These are phyloP conservation scores for Ophion obscuratus DNA, from an alignment of 2,888 invertebrate species.

Conservation along the genomic window DNA sequence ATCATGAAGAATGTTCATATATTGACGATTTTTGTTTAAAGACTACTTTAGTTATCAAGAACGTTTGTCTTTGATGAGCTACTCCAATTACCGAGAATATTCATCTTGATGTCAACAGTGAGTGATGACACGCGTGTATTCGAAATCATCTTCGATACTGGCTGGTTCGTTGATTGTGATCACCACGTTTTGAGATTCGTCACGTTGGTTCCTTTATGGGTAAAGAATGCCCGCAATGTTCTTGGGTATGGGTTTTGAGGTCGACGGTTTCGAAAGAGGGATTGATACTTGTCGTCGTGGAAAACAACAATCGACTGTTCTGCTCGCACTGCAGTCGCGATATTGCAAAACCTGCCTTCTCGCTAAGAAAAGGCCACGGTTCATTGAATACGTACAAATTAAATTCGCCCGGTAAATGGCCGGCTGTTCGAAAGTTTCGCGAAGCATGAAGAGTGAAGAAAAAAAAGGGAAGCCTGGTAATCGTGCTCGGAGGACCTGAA, in stretches of 20 bases:
- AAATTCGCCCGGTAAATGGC: conserved; percentile 8
- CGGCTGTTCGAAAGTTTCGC: not conserved
- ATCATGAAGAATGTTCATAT: too few relatives aligned
- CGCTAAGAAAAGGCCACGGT: not conserved
- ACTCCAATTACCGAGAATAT: too few relatives aligned
- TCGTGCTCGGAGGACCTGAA: conserved; percentile 17
- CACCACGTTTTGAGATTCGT: too few relatives aligned
- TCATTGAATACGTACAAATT: conserved; percentile 14
- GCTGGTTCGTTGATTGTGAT: too few relatives aligned
- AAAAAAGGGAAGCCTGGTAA: conserved; percentile 25
- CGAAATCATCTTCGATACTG: too few relatives aligned
- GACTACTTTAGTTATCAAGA: too few relatives aligned
- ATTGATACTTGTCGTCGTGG: not conserved
- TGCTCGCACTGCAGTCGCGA: not conserved
- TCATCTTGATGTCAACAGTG: too few relatives aligned
- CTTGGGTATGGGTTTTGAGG: not conserved
- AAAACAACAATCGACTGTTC: not conserved
- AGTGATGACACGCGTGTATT: too few relatives aligned
- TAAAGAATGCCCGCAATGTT: not conserved
- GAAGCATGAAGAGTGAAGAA: conserved; percentile 10
- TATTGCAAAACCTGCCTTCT: not conserved
- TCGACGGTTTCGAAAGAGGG: not conserved
- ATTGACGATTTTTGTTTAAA: too few relatives aligned
- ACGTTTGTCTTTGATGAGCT: too few relatives aligned
- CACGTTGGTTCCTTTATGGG: too few relatives aligned